Evolutionary conservation across 2,797 vertebrate species (phyloP).

Genomic region (Amniataba percoides): DNA sequence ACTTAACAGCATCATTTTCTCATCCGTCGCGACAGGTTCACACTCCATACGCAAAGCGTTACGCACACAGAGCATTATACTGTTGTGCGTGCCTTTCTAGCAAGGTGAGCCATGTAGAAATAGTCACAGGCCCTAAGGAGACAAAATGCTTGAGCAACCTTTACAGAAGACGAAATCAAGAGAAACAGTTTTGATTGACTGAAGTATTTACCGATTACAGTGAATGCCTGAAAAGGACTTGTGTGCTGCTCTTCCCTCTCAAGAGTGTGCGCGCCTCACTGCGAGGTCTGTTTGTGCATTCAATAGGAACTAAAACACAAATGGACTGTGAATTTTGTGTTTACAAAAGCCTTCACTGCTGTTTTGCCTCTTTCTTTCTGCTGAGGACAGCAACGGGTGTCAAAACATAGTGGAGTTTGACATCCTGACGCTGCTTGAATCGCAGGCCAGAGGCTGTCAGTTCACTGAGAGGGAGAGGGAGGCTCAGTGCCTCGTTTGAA

Average conservation of each 20-base stretch:
- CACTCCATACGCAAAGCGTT: neutral
- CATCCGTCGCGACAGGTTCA: neutral
- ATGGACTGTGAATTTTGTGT: conserved; percentile 73
- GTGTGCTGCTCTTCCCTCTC: conserved; percentile 1
- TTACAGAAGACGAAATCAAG: neutral
- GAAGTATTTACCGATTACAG: neutral
- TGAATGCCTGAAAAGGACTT: neutral
- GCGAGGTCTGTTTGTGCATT: conserved; percentile 57
- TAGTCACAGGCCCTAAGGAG: neutral
- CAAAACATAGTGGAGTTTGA: conserved; percentile 76
- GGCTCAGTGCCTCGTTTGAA: conserved; percentile 74
- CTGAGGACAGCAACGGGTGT: conserved; percentile 82
- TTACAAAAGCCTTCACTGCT: conserved; percentile 64
- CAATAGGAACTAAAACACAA: conserved; percentile 64
- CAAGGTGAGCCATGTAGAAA: neutral
- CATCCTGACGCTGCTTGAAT: conserved; percentile 78
- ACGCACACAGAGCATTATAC: neutral
- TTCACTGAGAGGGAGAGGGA: conserved; percentile 57
- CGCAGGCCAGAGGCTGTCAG: conserved; percentile 80
- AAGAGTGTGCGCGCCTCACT: conserved; percentile 6
- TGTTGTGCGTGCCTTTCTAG: neutral
- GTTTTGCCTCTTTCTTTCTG: conserved; percentile 71
- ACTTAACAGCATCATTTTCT: conserved; percentile 2
- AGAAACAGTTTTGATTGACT: neutral
- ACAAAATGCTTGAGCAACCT: neutral